These are phyloP conservation scores for Mus minutoides DNA, from an alignment of 2,797 vertebrate genomes.

Conservation along the genomic window DNA sequence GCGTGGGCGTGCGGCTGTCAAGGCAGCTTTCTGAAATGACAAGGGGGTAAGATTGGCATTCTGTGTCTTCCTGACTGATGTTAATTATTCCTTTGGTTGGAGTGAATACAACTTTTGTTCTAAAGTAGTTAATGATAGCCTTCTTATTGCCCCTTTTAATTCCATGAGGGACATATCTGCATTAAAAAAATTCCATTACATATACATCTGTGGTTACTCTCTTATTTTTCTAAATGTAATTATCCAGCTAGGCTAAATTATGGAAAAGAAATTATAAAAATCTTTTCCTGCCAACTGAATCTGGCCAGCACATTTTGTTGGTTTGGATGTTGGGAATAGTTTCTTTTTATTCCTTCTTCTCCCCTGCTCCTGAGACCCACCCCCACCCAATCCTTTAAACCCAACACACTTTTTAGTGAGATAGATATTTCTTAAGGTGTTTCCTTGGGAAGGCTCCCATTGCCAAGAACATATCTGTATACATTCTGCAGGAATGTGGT, in stretches of 20 bases:
- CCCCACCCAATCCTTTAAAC: slow-evolving; percentile 42
- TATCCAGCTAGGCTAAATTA: slow-evolving; percentile 73
- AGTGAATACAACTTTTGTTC: slow-evolving; percentile 61
- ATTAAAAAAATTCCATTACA: slow-evolving; percentile 57
- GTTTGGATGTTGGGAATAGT: slow-evolving; percentile 61
- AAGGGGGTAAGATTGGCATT: slow-evolving; percentile 46
- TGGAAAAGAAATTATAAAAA: slow-evolving; percentile 82
- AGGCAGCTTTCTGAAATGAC: slow-evolving; percentile 57
- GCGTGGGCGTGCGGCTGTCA: slow-evolving; percentile 55
- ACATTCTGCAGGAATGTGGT: slow-evolving; percentile 17
- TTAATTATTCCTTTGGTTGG: slow-evolving; percentile 62
- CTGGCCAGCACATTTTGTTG: slow-evolving; percentile 68
- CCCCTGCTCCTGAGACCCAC: not conserved
- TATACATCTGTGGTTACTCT: slow-evolving; percentile 68
- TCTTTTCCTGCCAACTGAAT: slow-evolving; percentile 71
- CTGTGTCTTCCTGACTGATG: slow-evolving; percentile 25
- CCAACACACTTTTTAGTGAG: slow-evolving; percentile 7
- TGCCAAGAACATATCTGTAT: slow-evolving; percentile 19
- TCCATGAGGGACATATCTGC: slow-evolving; percentile 32
- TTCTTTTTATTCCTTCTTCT: slow-evolving; percentile 69
- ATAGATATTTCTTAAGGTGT: slow-evolving; percentile 52
- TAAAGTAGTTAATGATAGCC: slow-evolving; percentile 63
- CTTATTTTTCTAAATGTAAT: slow-evolving; percentile 81
- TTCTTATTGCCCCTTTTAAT: slow-evolving; percentile 65
- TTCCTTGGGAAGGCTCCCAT: slow-evolving; percentile 29